Conservation (phyloP, 1,140 invertebrate species). For the Drosophila navojoa region DNA sequence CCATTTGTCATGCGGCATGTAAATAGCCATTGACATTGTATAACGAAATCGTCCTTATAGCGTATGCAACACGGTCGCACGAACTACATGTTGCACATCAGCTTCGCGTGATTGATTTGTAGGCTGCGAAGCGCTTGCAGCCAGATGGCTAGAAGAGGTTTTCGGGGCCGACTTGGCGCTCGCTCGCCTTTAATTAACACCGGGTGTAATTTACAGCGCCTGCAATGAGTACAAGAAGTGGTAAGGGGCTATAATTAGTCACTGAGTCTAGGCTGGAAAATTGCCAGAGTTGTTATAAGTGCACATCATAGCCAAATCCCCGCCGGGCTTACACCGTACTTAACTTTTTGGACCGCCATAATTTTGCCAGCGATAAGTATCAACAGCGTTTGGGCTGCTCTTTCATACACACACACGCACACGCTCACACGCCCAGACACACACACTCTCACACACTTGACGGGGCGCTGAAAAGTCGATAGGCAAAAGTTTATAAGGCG, state of each 20-base stretch:
- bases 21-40: constrained; percentile 72
- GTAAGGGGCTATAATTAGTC: constrained; percentile 69
- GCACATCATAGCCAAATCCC: constrained; percentile 28
- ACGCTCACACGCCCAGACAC: background rate
- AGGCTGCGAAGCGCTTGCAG: constrained; percentile 1
- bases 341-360: constrained; percentile 55
- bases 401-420: constrained; percentile 11
- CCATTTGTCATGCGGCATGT: constrained; percentile 73
- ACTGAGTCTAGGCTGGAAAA: constrained; percentile 38
- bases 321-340: constrained; percentile 62
- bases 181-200: constrained; percentile 62
- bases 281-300: constrained; percentile 30
- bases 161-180: constrained; percentile 25
- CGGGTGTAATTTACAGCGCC: constrained; percentile 50
- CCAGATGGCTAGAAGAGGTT: background rate
- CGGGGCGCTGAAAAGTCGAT: constrained; percentile 60
- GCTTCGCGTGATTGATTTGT: constrained; percentile 61
- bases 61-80: constrained; percentile 27
- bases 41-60: constrained; percentile 23
- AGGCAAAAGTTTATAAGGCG: constrained; percentile 72
- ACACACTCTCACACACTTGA: constrained; percentile 13
- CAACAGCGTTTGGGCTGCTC: constrained; percentile 47
- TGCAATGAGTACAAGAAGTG: constrained; percentile 44
- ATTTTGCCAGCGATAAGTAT: constrained; percentile 73
- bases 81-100: constrained; percentile 55